Evolutionary conservation across 1,140 invertebrate species (phyloP).

Genomic region (Harpegnathos saltator): DNA sequence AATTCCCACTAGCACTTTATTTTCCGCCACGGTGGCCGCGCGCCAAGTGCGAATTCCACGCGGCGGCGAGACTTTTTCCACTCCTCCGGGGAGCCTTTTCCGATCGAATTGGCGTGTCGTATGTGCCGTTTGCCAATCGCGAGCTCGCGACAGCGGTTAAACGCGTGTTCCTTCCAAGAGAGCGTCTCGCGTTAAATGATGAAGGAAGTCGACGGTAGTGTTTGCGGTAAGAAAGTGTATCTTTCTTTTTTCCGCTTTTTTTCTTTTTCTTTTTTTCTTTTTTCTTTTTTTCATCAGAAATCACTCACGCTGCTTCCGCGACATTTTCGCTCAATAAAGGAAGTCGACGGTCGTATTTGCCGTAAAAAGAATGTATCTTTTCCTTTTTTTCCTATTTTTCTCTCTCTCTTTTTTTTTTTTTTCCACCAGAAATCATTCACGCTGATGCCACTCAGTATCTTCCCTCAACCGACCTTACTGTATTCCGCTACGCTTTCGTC

Average conservation of each 20-base stretch:
- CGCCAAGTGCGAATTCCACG: slow-evolving; percentile 71
- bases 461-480: background rate
- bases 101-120: slow-evolving; percentile 42
- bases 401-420: no score
- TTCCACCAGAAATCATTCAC: no score
- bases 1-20: slow-evolving; percentile 69
- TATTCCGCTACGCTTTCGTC: background rate
- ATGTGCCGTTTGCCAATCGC: slow-evolving; percentile 16
- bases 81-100: slow-evolving; percentile 46
- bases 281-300: background rate
- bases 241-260: background rate
- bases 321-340: background rate
- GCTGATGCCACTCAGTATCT: no score
- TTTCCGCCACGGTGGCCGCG: slow-evolving; percentile 52
- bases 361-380: no score
- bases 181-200: background rate
- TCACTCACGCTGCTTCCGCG: background rate
- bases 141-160: background rate
- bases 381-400: no score
- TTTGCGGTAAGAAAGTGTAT: background rate
- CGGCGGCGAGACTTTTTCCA: slow-evolving; percentile 49
- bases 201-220: slow-evolving; percentile 43
- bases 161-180: background rate
- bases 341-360: no score
- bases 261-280: background rate